Evolutionary conservation across 2,888 invertebrate genomes (phyloP).

Genomic region (Limenitis camilla): DNA sequence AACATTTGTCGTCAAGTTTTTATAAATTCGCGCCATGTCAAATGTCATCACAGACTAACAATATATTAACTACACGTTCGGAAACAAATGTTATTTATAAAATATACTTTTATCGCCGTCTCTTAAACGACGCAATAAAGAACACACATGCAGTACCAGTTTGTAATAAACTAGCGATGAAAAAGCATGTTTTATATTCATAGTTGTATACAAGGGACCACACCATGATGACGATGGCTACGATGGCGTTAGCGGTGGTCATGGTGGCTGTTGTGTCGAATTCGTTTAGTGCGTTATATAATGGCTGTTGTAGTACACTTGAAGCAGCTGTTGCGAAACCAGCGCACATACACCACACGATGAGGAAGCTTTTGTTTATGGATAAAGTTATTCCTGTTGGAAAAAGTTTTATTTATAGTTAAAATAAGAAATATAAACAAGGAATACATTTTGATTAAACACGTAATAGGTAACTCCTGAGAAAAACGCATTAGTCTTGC

Average conservation of each 20-base stretch:
- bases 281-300: slow-evolving; percentile 61
- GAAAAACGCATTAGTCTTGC: too few relatives aligned
- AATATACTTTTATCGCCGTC: slow-evolving; percentile 39
- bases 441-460: too few relatives aligned
- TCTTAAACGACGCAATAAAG: slow-evolving; percentile 53
- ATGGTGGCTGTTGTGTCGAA: slow-evolving; percentile 64
- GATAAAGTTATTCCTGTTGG: slow-evolving; percentile 54
- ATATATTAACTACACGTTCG: too few relatives aligned
- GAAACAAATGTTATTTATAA: neutral
- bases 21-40: neutral
- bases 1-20: too few relatives aligned
- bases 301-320: slow-evolving; percentile 55
- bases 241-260: slow-evolving; percentile 55
- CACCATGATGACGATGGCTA: slow-evolving; percentile 49
- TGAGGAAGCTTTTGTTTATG: slow-evolving; percentile 47
- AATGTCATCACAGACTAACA: too few relatives aligned
- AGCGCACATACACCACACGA: slow-evolving; percentile 62
- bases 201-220: slow-evolving; percentile 57
- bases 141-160: slow-evolving; percentile 50
- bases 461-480: too few relatives aligned
- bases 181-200: slow-evolving; percentile 54
- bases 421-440: too few relatives aligned
- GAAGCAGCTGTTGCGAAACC: slow-evolving; percentile 57
- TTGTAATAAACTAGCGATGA: slow-evolving; percentile 54
- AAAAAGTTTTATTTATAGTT: neutral